Base-by-base conservation (phyloP, 2,888 invertebrate genomes). In the Mythimna impura region DNA sequence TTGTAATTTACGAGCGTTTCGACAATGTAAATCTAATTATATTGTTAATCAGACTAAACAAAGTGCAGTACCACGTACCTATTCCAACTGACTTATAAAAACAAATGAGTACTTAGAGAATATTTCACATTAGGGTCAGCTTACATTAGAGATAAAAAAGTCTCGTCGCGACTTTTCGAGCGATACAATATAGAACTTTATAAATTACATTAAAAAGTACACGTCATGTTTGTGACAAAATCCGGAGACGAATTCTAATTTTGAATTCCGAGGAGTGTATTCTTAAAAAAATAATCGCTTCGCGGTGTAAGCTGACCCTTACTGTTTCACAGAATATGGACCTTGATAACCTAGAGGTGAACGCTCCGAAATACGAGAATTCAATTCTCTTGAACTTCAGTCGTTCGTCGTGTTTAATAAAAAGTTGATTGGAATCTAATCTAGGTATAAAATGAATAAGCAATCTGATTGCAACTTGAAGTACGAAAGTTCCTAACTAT, bases 401-500 rank as follows among this genome's bases (percentile, higher is more conserved):
- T 54, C 64, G 30, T 67, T 57, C 64, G 30, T 65, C 68, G 43
- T 40, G 40, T 52, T 60, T 47, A 54, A 54, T 61, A 81, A 70
- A 76, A 79, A 81, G n/a, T 81, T 71, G 52, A 79, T 79, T 71
- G 47, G 8, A 82, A 72, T 82, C 72, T 82, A 71, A 80, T 75
- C 63, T 62, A 67, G 64, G 65, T 64, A 64, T 34, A 66, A 67
- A 77, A 82, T 66, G 47, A 79, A 57, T 70, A 54, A 60, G 17
- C 52, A 64, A 81, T 60, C 43, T 61, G 47, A 76, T 70, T 68
- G 76, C 57, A 68, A 43, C 36, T 66, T 54, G 4, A 52, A 73
- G 63, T 43, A 30, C 61, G 57, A 25, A 60, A 67, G 52, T 30
- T 30, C 17, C 3, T 25, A 58, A 9, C 12, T 47, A 47, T 47